Conservation (phyloP, 2,888 invertebrate genomes). For the Prenolepis imparis region DNA sequence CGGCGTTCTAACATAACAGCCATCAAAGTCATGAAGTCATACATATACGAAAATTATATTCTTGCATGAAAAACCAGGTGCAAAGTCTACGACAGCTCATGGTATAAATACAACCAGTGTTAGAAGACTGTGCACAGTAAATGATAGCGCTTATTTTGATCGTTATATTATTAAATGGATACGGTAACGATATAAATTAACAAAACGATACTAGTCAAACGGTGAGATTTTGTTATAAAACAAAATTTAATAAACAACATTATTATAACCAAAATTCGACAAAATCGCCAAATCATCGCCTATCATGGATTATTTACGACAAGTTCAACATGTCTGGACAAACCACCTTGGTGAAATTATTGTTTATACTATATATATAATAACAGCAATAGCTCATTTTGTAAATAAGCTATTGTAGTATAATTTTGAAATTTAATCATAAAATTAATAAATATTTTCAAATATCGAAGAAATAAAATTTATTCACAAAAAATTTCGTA, state of each 20-base stretch:
- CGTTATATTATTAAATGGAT: not conserved
- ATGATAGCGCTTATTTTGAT: not conserved
- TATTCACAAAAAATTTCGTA: not conserved
- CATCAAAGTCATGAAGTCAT: not conserved
- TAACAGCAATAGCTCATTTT: not conserved
- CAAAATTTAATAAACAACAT: too few species aligned
- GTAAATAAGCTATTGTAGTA: not conserved
- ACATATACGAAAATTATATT: not conserved
- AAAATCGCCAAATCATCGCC: not conserved
- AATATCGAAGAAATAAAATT: not conserved
- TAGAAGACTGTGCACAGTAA: conserved; percentile 75
- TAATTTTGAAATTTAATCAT: not conserved
- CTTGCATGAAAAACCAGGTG: not conserved
- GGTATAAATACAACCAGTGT: not conserved
- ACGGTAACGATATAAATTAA: not conserved
- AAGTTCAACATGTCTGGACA: not conserved
- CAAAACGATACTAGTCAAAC: not conserved
- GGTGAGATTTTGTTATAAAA: not conserved
- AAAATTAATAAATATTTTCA: not conserved
- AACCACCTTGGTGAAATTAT: not conserved
- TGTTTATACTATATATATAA: not conserved
- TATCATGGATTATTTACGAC: not conserved
- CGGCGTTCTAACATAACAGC: not conserved
- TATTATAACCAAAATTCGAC: not conserved
- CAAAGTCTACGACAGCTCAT: not conserved